phyloP scores from a whole-genome alignment of 2,888 invertebrate species.

The Macrophya alboannulata region DNA sequence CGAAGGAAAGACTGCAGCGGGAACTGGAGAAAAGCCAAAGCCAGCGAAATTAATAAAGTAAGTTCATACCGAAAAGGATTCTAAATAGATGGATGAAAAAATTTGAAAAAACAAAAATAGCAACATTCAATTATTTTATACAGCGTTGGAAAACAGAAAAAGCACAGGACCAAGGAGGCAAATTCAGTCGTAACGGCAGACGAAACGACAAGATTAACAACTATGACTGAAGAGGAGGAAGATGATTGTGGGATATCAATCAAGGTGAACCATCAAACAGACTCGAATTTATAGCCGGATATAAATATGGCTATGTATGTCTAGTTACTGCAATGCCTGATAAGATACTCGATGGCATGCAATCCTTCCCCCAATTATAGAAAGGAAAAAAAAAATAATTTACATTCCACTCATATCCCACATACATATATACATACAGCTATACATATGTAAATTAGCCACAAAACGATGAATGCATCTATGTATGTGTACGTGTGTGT shows the following conservation, averaged over 20 bases:
- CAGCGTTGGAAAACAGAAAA: constrained; percentile 85
- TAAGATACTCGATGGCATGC: not conserved
- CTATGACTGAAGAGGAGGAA: constrained; percentile 94
- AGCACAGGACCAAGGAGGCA: constrained; percentile 86
- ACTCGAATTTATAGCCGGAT: constrained; percentile 62
- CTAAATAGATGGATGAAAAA: not conserved
- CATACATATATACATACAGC: no score
- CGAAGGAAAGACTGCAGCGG: constrained; percentile 83
- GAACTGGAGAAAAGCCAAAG: constrained; percentile 71
- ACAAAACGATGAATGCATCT: not conserved
- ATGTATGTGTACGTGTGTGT: not conserved
- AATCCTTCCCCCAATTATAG: not conserved
- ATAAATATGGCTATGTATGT: not conserved
- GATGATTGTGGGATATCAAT: constrained; percentile 86
- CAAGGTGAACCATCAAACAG: constrained; percentile 81
- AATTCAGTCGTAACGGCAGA: constrained; percentile 78
- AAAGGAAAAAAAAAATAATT: not conserved
- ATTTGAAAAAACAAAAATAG: not conserved
- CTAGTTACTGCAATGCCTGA: not conserved
- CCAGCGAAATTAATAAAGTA: constrained; percentile 74
- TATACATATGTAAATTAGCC: not conserved
- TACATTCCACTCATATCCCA: not conserved
- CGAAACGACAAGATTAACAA: constrained; percentile 87
- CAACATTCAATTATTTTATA: not conserved
- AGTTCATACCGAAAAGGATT: constrained; percentile 56